A percentile compares a stretch with the other conserved stretches of the same genome.
Conservation (phyloP, 2,888 invertebrate genomes). For the Caenorhabditis sulstoni region DNA sequence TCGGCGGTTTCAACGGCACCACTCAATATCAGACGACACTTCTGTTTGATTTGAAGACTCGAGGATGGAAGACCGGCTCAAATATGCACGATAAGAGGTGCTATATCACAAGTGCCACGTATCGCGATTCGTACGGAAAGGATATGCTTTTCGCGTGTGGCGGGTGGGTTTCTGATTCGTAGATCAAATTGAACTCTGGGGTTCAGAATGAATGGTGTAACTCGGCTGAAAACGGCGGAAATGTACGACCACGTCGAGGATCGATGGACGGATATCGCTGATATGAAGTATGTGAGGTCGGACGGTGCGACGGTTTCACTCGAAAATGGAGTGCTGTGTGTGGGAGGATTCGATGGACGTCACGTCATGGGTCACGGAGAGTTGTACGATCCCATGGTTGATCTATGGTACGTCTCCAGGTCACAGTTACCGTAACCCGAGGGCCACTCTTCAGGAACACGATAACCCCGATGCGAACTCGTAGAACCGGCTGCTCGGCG, state of each 20-base stretch:
- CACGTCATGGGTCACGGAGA: conserved; percentile 55
- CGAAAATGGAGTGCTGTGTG: conserved; percentile 31
- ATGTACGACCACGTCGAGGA: conserved; percentile 37
- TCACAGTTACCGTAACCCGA: no score
- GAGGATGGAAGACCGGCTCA: conserved; percentile 40
- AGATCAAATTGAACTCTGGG: background rate
- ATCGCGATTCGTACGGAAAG: conserved; percentile 32
- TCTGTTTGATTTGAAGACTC: conserved; percentile 45
- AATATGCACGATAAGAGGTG: conserved; percentile 58
- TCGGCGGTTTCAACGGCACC: conserved; percentile 54
- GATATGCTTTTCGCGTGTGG: conserved; percentile 46
- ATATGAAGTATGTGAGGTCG: conserved; percentile 42
- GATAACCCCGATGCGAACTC: conserved; percentile 30
- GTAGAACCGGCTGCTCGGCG: conserved; percentile 60
- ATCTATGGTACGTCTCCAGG: conserved; percentile 30
- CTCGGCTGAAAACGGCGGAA: conserved; percentile 44
- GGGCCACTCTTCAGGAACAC: conserved; percentile 27
- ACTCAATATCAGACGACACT: conserved; percentile 49
- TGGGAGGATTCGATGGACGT: conserved; percentile 67
- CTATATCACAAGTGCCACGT: conserved; percentile 41
- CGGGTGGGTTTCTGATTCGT: conserved; percentile 26
- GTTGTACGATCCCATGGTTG: conserved; percentile 49
- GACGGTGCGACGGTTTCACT: conserved; percentile 47
- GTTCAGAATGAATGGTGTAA: conserved; percentile 58
- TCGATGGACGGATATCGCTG: conserved; percentile 42